Evolutionary conservation across 2,113 vertebrate species (phyloP).

Genomic region (Lanius ludovicianus): DNA sequence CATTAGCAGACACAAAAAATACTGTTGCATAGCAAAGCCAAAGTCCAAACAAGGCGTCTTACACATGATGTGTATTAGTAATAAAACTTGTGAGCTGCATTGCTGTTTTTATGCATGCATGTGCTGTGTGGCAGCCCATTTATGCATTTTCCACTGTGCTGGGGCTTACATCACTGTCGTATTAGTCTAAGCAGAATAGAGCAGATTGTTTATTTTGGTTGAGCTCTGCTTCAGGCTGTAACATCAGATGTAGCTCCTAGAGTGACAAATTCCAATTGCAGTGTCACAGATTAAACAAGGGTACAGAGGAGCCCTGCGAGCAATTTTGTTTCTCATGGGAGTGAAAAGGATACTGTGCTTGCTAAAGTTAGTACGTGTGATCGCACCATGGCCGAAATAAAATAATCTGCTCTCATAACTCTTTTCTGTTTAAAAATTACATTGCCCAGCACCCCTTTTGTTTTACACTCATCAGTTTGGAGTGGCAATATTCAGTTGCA

Average conservation of each 20-base stretch:
- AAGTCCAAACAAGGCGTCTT: neutral
- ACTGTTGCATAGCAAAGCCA: neutral
- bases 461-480: neutral
- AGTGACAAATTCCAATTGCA: constrained; percentile 76
- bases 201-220: constrained; percentile 83
- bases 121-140: neutral
- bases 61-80: neutral
- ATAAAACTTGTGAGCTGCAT: neutral
- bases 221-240: constrained; percentile 74
- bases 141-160: neutral
- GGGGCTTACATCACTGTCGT: constrained; percentile 74
- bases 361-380: neutral
- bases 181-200: constrained; percentile 76
- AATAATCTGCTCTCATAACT: neutral
- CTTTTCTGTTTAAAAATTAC: neutral
- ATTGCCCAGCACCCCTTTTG: neutral
- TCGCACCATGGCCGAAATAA: neutral
- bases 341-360: neutral
- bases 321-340: constrained; percentile 17
- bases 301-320: constrained; percentile 28
- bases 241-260: constrained; percentile 76
- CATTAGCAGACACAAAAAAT: neutral
- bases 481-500: neutral
- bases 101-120: neutral
- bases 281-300: constrained; percentile 74